Evolutionary conservation across 2,888 invertebrate species (phyloP), one percentile per base, ranked within the genome.

Genomic region (Zygothrica quintamaculata): DNA sequence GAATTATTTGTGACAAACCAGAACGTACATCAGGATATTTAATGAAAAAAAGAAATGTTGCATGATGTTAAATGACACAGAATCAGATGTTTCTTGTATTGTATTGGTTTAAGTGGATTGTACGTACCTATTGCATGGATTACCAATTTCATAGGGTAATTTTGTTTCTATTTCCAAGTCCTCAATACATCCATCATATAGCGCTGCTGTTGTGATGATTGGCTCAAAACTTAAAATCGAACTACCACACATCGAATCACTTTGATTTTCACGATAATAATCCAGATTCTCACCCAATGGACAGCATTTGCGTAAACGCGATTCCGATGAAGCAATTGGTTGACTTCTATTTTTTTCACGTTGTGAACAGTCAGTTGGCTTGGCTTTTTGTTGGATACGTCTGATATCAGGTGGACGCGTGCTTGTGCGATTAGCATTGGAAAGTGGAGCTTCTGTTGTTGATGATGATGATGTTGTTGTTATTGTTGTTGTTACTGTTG

Each of bases 241-340:
- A 44, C 52, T 74, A 22, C 81, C 81, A 15, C 89, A 89, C 68
- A 87, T 68, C 0, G 87, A 75, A 25, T 85, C 75, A 36, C 80
- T 88, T 50, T 88, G 78, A 34, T 84, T 81, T 34, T 87, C 80
- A 1, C 84, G 78, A 60, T 81, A 81, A 36, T 87, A 69, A 25
- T 81, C 75, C 39, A 90, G 72, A 53, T 88, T 89, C 65, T 90
- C 90, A 40, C 89, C 90, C 22, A 86, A 66, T 8, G 91, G 88
- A 65, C 91, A 90, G 48, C 91, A 90, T 81, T 91, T 91, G 60
- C 92, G 91, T 82, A 92, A 88, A 86, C 91, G 92, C 88, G 93
- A 87, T 2, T 65, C 59, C 5, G 74, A 47, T n/a, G 72, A 73
- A 2, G 60, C 56, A 5, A 73, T 26, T 1, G 90, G 90, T 43